Conservation (phyloP, 2,113 vertebrate species). For the Eubucco bourcierii region DNA sequence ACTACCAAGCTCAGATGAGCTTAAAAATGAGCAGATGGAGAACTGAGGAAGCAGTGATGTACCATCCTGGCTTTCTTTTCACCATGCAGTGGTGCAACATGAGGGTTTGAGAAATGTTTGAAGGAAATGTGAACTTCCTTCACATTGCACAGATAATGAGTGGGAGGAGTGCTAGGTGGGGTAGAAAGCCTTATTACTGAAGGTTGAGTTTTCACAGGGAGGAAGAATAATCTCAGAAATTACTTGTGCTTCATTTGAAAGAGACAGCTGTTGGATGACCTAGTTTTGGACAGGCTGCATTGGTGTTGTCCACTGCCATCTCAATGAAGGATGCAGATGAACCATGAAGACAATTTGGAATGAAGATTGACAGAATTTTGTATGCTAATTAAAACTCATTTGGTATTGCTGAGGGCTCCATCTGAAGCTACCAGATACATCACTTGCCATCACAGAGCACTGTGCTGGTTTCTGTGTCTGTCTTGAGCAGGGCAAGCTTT, state of each 20-base stretch:
- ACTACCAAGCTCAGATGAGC: background rate
- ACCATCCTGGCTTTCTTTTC: background rate
- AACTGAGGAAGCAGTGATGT: background rate
- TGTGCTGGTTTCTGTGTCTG: background rate
- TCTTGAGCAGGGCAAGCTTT: background rate
- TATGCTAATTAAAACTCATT: background rate
- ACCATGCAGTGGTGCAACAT: accelerated
- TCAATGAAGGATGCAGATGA: background rate
- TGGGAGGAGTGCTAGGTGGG: background rate
- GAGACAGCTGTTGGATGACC: background rate
- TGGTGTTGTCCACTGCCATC: background rate
- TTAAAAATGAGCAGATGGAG: background rate
- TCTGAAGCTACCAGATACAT: background rate
- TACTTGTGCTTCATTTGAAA: background rate
- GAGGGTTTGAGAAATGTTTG: background rate
- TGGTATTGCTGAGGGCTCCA: background rate
- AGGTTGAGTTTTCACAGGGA: background rate
- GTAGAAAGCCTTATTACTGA: background rate
- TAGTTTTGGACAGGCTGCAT: background rate
- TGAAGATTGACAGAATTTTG: background rate
- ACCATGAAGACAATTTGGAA: background rate
- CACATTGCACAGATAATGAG: background rate
- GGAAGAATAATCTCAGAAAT: background rate
- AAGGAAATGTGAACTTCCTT: background rate
- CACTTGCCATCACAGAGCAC: accelerated